Conservation (phyloP, 1,140 invertebrate species). For the Pogonomyrmex californicus region DNA sequence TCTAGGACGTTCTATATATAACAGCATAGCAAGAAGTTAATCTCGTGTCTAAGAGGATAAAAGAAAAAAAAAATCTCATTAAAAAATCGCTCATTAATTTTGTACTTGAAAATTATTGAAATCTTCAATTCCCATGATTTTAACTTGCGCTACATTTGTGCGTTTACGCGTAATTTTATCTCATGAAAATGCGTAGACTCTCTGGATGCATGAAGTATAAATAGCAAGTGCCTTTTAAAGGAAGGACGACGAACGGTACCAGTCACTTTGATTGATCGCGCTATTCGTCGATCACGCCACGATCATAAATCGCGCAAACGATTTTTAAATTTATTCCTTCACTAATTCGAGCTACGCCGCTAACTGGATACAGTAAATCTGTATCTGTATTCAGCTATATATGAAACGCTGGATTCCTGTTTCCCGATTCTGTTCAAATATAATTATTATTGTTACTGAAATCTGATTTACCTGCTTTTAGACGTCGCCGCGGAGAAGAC, state of each 20-base stretch:
- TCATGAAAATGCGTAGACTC: background rate
- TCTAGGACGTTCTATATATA: background rate
- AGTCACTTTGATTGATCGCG: slow-evolving; percentile 26
- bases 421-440: background rate
- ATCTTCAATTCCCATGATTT: background rate
- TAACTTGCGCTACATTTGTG: slow-evolving; percentile 18
- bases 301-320: background rate
- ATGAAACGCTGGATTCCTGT: background rate
- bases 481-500: slow-evolving; percentile 96
- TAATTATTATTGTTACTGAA: slow-evolving; percentile 25
- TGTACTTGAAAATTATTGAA: background rate
- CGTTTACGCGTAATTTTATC: slow-evolving; percentile 1
- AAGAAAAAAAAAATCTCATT: background rate
- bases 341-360: background rate
- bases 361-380: slow-evolving; percentile 8
- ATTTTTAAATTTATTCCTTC: slow-evolving; percentile 31
- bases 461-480: slow-evolving; percentile 80
- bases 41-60: slow-evolving; percentile 11
- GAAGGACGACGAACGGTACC: slow-evolving; percentile 37
- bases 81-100: background rate
- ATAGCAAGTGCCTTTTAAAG: slow-evolving; percentile 37
- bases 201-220: background rate
- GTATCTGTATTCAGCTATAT: slow-evolving; percentile 6
- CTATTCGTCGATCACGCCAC: background rate
- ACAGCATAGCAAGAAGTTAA: slow-evolving; percentile 9